Conservation (phyloP, 2,888 invertebrate genomes). For the Cerceris rybyensis region DNA sequence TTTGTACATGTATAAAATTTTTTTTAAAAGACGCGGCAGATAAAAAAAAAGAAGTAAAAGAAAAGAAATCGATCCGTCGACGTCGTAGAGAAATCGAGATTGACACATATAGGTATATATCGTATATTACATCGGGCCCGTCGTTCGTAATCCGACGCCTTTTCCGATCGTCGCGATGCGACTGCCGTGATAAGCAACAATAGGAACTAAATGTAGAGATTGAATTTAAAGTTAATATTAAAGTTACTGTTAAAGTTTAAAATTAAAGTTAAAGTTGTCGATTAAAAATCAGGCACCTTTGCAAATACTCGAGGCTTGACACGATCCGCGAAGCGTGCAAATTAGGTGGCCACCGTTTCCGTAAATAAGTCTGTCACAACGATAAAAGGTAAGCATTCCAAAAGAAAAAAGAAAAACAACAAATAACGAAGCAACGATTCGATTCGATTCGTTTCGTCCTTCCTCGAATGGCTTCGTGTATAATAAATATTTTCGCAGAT, state of each 20-base stretch:
- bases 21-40: too few species aligned
- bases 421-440: too few species aligned
- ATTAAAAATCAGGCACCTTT: constrained; percentile 35
- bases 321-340: constrained; percentile 5
- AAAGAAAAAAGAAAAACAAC: too few species aligned
- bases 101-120: background rate
- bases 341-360: too few species aligned
- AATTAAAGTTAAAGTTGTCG: too few species aligned
- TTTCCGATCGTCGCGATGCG: constrained; percentile 16
- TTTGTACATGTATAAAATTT: background rate
- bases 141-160: constrained; percentile 12
- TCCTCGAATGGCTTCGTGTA: background rate
- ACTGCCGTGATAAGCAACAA: constrained; percentile 45
- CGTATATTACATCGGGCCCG: background rate
- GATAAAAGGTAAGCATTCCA: constrained; percentile 15
- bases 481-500: background rate
- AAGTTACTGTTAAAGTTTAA: too few species aligned
- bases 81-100: background rate
- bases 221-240: too few species aligned
- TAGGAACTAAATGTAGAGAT: constrained; percentile 73
- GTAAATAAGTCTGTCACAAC: constrained; percentile 15
- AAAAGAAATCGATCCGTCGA: constrained; percentile 6
- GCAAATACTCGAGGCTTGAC: constrained; percentile 31
- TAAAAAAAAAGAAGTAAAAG: constrained; percentile 15
- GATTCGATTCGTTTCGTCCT: too few species aligned